Percentiles rank a stretch among this genome's conserved stretches.
Evolutionary conservation across 1,140 invertebrate genomes (phyloP).

Genomic region (Drosophila punjabiensis): DNA sequence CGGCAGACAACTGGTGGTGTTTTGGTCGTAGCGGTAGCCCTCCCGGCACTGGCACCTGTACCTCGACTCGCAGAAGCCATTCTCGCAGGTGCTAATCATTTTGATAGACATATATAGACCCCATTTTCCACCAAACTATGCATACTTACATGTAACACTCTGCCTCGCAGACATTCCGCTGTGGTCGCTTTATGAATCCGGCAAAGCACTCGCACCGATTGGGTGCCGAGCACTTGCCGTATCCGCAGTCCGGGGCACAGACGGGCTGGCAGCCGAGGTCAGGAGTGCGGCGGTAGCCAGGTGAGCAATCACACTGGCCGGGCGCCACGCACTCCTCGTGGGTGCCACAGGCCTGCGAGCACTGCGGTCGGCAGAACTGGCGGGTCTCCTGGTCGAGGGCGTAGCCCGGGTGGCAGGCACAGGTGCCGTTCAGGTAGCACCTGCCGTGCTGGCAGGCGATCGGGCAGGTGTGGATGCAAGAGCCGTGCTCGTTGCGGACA

Average conservation of each 20-base stretch:
- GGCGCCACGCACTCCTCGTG: conserved; percentile 86
- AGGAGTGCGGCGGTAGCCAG: conserved; percentile 86
- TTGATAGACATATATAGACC: no score
- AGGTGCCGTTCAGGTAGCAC: conserved; percentile 85
- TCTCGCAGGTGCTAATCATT: conserved; percentile 85
- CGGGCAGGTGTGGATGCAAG: conserved; percentile 79
- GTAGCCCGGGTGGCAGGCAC: conserved; percentile 89
- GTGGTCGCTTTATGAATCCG: conserved; percentile 70
- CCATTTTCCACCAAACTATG: not conserved
- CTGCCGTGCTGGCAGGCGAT: conserved; percentile 84
- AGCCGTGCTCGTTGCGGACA: conserved; percentile 85
- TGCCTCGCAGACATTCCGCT: conserved; percentile 78
- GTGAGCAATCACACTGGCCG: conserved; percentile 87
- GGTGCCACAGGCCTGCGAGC: conserved; percentile 59
- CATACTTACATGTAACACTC: conserved; percentile 71
- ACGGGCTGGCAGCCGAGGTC: conserved; percentile 79
- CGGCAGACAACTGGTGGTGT: conserved; percentile 78
- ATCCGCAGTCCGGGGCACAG: conserved; percentile 86
- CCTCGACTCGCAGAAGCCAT: conserved; percentile 87
- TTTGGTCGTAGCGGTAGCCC: conserved; percentile 86
- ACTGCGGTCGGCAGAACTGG: conserved; percentile 86
- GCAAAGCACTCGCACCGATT: conserved; percentile 88
- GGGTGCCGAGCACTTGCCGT: conserved; percentile 87
- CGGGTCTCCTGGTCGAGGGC: conserved; percentile 86
- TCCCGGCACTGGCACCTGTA: conserved; percentile 87